These are phyloP conservation scores for Saxidomus purpurata DNA, from an alignment of 1,140 invertebrate species.

Conservation along the genomic window DNA sequence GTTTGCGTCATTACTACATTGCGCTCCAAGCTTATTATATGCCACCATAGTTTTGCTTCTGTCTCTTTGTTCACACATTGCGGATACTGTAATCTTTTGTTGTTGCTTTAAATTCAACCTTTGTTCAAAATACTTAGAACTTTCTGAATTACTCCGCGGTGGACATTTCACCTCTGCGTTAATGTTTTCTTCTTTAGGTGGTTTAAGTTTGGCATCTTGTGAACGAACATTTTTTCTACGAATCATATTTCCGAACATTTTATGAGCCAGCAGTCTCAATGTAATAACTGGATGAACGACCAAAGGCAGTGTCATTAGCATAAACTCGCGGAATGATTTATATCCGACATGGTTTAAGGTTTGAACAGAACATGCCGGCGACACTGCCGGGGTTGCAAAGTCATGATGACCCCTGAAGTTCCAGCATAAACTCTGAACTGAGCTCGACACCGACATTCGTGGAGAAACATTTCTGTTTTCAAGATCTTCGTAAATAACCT, in stretches of 20 bases:
- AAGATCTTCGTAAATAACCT: slow-evolving; percentile 77
- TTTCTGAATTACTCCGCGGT: slow-evolving; percentile 73
- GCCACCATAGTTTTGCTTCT: slow-evolving; percentile 1
- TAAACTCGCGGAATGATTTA: slow-evolving; percentile 82
- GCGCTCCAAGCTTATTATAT: not conserved
- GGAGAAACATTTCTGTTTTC: slow-evolving; percentile 67
- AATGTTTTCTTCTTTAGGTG: slow-evolving; percentile 74
- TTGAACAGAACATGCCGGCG: slow-evolving; percentile 80
- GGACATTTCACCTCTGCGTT: slow-evolving; percentile 79
- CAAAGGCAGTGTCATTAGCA: slow-evolving; percentile 86
- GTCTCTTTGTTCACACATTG: not conserved
- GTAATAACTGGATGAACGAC: slow-evolving; percentile 89
- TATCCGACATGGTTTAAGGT: slow-evolving; percentile 75
- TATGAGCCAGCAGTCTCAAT: slow-evolving; percentile 89
- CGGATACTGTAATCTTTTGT: not conserved
- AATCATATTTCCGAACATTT: slow-evolving; percentile 87
- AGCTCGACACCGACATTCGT: slow-evolving; percentile 71
- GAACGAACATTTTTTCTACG: slow-evolving; percentile 78
- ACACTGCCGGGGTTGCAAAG: slow-evolving; percentile 77
- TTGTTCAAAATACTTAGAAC: slow-evolving; percentile 49
- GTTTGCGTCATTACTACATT: slow-evolving; percentile 65
- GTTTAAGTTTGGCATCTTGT: slow-evolving; percentile 80
- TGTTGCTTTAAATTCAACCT: slow-evolving; percentile 10
- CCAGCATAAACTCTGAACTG: slow-evolving; percentile 75
- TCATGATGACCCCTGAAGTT: slow-evolving; percentile 28